Conservation (phyloP, 2,113 vertebrate species). For the Calidris pugnax region DNA sequence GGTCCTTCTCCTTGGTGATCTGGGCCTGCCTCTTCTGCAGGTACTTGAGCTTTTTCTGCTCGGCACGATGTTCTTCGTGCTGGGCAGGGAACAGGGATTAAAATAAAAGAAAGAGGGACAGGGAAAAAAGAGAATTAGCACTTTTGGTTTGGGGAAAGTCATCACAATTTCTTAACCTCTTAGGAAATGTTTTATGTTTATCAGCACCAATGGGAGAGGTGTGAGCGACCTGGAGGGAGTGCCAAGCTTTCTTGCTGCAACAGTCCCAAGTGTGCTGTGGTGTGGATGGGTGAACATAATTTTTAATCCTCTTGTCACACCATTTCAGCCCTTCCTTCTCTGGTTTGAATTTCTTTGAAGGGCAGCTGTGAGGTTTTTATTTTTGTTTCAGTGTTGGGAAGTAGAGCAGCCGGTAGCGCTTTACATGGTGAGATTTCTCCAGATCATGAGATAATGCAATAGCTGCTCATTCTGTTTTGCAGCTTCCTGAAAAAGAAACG, state of each 20-base stretch:
- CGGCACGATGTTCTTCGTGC: constrained; percentile 79
- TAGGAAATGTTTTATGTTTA: not conserved
- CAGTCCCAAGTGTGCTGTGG: not conserved
- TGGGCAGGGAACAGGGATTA: not conserved
- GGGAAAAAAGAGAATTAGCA: not conserved
- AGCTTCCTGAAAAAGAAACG: not conserved
- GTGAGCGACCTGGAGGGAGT: not conserved
- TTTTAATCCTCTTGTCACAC: not conserved
- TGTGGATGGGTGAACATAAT: not conserved
- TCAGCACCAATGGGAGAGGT: not conserved
- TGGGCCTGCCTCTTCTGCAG: constrained; percentile 82
- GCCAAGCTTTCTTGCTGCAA: not conserved
- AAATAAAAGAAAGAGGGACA: not conserved
- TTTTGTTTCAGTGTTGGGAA: not conserved
- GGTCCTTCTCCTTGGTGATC: constrained; percentile 86
- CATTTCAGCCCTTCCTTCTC: not conserved
- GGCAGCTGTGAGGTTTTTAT: not conserved
- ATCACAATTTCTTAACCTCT: not conserved
- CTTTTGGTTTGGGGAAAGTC: not conserved
- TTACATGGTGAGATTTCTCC: not conserved
- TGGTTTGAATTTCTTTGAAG: not conserved
- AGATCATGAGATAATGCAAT: not conserved
- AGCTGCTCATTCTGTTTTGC: not conserved
- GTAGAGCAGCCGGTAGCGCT: not conserved
- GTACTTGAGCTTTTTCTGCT: constrained; percentile 80